phyloP scores from a whole-genome alignment of 2,113 vertebrate genomes.

The rat (Rattus norvegicus) region DNA sequence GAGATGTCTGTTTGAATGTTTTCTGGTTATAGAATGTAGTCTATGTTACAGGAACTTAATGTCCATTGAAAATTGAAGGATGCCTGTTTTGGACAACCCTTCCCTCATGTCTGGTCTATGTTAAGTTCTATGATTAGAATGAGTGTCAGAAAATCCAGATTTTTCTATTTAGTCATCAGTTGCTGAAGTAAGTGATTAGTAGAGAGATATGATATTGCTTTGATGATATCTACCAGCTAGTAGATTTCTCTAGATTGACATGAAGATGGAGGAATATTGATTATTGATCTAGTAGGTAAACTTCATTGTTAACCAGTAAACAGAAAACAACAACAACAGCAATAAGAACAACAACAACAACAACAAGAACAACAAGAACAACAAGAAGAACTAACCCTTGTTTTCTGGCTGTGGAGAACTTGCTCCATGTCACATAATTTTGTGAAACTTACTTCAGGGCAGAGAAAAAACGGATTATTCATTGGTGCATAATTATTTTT shows the following conservation, averaged over 20 bases:
- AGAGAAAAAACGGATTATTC: not conserved
- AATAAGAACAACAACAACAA: too few relatives aligned
- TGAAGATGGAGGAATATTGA: not conserved
- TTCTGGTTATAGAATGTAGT: not conserved
- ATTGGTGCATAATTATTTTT: not conserved
- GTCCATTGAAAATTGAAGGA: not conserved
- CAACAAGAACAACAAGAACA: too few relatives aligned
- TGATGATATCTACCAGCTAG: not conserved
- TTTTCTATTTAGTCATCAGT: not conserved
- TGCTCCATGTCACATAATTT: not conserved
- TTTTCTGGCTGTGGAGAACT: not conserved
- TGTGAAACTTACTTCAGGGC: not conserved
- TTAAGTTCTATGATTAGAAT: not conserved
- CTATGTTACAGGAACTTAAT: not conserved
- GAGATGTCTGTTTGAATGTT: not conserved
- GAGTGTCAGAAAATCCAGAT: not conserved
- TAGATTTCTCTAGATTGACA: not conserved
- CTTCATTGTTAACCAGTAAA: slow-evolving; percentile 11
- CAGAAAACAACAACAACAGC: not conserved
- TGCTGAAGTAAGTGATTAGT: not conserved
- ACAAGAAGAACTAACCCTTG: not conserved
- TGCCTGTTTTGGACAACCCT: not conserved
- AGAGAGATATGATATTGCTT: not conserved
- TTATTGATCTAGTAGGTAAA: not conserved
- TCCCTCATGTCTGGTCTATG: not conserved